These are phyloP conservation scores for Dicaeum eximium DNA, from an alignment of 2,113 vertebrate genomes.

Conservation along the genomic window DNA sequence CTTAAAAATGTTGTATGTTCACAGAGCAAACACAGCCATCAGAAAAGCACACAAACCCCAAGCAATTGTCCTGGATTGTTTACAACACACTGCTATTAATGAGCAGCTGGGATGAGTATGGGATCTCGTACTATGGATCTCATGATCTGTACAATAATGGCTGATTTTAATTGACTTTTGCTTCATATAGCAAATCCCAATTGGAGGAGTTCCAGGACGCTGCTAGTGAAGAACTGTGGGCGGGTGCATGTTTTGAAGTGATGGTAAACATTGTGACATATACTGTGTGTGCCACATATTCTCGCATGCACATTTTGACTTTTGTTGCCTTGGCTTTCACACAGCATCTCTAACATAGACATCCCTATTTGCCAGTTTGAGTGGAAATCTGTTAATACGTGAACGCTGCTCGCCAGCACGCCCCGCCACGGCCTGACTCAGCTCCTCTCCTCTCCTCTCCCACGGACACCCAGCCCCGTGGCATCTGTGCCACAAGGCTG, in stretches of 20 bases:
- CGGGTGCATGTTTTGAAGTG: conserved; percentile 71
- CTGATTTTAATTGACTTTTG: conserved; percentile 72
- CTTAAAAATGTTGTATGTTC: background rate
- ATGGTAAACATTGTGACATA: conserved; percentile 73
- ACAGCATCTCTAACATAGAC: conserved; percentile 46
- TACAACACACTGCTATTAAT: conserved; percentile 39
- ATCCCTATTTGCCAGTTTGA: conserved; percentile 50
- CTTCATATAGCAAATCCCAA: conserved; percentile 63
- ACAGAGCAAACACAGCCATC: conserved; percentile 31
- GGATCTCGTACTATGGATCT: conserved; percentile 38
- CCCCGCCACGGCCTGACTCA: background rate
- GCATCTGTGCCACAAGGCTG: background rate
- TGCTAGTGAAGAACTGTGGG: conserved; percentile 62
- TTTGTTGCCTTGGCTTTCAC: conserved; percentile 67
- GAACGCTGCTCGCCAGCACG: background rate
- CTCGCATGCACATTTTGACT: conserved; percentile 69
- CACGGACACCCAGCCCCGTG: background rate
- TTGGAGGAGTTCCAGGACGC: conserved; percentile 68
- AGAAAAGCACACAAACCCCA: background rate
- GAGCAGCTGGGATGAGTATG: conserved; percentile 37
- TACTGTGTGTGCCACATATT: conserved; percentile 68
- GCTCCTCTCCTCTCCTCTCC: background rate
- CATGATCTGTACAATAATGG: conserved; percentile 61
- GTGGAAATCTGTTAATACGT: conserved; percentile 45
- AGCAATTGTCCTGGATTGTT: conserved; percentile 39